Evolutionary conservation across 1,140 invertebrate genomes (phyloP), one percentile per base, ranked within the genome.

Genomic region (Drosophila repleta): DNA sequence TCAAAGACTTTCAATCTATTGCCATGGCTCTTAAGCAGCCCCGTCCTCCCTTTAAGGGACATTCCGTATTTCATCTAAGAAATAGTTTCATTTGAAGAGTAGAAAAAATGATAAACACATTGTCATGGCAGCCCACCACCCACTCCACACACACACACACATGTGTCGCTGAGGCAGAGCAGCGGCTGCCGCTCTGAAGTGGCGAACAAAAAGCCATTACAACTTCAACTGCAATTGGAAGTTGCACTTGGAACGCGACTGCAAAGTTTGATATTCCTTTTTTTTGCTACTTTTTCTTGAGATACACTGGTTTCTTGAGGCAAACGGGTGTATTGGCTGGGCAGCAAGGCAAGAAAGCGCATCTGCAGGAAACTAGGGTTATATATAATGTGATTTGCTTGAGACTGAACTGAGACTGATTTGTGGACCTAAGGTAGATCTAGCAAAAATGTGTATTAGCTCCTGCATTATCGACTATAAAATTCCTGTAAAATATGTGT

Each of bases 181-280:
- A 49, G 51, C 21, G 52, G 62, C 60, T 21, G 74, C 73, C 11
- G n/a, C 39, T 43, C 39, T 45, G 65, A 65, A 58, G 57, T 60
- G 52, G 65, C 79, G 79, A 84, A 79, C 66, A 76, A 84, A 85
- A 83, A 84, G 81, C 80, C 81, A 84, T 87, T 79, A 70, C 64
- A 79, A 49, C 53, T 43, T 43, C 1, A 79, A 69, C 58, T 79
- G 67, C 70, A 51, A 61, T 24, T 15, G 53, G 21, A 56, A 43
- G 21, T 57, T 57, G 53, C 37, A 57, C 53, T 43, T 43, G 53
- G 35, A 43, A 15, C n/a, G 20, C 35, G 51, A 53, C 32, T 53
- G 53, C n/a, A 15, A 57, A 57, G 8, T 57, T 57, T 26, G 17
- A 1, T 8, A 1, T 46, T 3, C 7, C 17, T 10, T 46, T 11